Base-by-base conservation (phyloP, 2,888 invertebrate species). In the Margaritifera margaritifera region DNA sequence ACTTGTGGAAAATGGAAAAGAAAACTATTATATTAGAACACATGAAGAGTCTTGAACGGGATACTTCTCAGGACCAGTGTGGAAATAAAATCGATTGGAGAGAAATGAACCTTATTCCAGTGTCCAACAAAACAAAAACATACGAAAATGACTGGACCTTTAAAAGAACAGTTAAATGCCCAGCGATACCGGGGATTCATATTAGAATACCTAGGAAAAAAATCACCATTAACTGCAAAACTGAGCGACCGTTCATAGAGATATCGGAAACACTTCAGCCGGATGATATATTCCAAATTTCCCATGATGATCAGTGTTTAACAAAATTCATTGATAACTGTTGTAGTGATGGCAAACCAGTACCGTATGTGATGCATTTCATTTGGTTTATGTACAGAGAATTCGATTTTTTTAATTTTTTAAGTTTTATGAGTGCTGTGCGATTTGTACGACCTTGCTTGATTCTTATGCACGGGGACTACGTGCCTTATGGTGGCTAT, bases 351-450 rank as follows among this genome's bases (percentile, higher is more conserved):
- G 62, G 66, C 15, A 58, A 66, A 59, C 51, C 55, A 11, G 77
- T 78, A 25, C 77, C 77, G 11, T 71, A 67, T 20, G 58, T 78
- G 1, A 71, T 78, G 5, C 77, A 78, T 42, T 75, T 72, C 42
- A 70, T 78, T 6, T 69, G 72, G 67, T 78, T 75, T 60, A 68
- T 63, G 18, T 53, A 53, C 6, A 68, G 68, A 15, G 42, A 65
- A 2, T 58, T 78, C 58, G 70, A 75, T 24, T 60, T 78, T 22
- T 69, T 66, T 57, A 56, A 64, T 6, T 73, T 75, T 53, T 66
- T 78, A 18, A 75, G 75, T 60, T 66, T 78, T 11, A 71, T 78
- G 58, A 78, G 78, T 61, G 71, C 64, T 42, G 55, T 59, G 19
- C 62, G 69, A 64, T 68, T 66, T 59, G 42, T 74, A 19, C 52